Percentiles rank a stretch among this genome's conserved stretches.
Evolutionary conservation across 2,888 invertebrate genomes (phyloP).

Genomic region (Drosophila prolongata): DNA sequence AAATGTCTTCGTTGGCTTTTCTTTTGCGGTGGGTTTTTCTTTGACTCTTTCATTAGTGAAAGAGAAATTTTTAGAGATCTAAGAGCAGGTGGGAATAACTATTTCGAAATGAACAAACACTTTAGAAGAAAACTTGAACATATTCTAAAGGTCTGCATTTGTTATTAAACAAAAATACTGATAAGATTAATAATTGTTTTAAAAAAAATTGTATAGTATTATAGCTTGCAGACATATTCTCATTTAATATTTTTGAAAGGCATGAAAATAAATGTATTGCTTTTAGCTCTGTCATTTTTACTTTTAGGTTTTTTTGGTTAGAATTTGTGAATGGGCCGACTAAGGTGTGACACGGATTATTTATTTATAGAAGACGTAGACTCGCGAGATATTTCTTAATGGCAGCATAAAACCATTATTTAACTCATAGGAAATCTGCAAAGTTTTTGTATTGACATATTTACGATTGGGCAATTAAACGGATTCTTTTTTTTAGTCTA

Average conservation of each 20-base stretch:
- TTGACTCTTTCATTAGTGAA: constrained; percentile 9
- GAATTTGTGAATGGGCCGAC: constrained; percentile 33
- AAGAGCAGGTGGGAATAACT: constrained; percentile 3
- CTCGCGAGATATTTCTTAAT: not conserved
- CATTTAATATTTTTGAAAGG: not conserved
- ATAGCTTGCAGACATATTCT: too few relatives aligned
- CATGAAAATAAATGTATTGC: not conserved
- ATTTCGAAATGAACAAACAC: not conserved
- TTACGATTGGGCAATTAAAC: constrained; percentile 14
- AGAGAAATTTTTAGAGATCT: constrained; percentile 10
- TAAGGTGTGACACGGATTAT: constrained; percentile 17
- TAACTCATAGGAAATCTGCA: not conserved
- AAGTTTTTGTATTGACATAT: constrained; percentile 1
- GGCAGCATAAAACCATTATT: constrained; percentile 23
- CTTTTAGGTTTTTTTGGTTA: constrained; percentile 6
- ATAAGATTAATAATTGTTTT: not conserved
- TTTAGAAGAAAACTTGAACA: not conserved
- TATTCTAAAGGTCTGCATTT: too few relatives aligned
- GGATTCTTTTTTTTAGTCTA: constrained; percentile 5
- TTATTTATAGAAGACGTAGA: constrained; percentile 22
- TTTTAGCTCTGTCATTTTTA: not conserved
- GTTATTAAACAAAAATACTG: too few relatives aligned
- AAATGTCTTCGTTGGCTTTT: constrained; percentile 36
- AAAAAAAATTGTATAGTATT: not conserved
- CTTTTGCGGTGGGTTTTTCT: constrained; percentile 24